Percentiles rank a stretch among this genome's conserved stretches.
phyloP scores from a whole-genome alignment of 2,888 invertebrate species.

The Drosophila diplacantha region DNA sequence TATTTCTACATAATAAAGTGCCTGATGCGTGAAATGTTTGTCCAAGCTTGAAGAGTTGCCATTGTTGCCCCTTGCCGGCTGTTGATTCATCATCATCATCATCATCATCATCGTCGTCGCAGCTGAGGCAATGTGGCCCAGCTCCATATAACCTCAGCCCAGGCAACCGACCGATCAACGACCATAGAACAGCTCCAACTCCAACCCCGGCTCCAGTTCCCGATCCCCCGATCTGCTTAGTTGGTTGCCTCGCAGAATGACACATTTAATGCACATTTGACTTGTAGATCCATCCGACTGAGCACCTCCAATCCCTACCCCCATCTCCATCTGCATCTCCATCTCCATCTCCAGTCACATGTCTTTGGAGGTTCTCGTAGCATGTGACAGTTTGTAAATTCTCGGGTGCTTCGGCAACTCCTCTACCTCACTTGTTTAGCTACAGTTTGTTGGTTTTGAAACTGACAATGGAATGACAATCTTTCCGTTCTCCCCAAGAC shows the following conservation, averaged over 20 bases:
- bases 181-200: constrained; percentile 39
- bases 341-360: constrained; percentile 21
- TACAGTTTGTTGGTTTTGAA: constrained; percentile 75
- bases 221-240: constrained; percentile 54
- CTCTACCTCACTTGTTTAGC: constrained; percentile 48
- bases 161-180: constrained; percentile 68
- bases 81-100: constrained; percentile 65
- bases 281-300: constrained; percentile 70
- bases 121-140: constrained; percentile 53
- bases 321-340: background rate
- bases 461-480: constrained; percentile 67
- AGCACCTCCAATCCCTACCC: constrained; percentile 13
- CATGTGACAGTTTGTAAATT: constrained; percentile 32
- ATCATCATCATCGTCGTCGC: constrained; percentile 22
- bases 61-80: constrained; percentile 64
- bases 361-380: constrained; percentile 12
- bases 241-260: constrained; percentile 68
- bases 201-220: constrained; percentile 29
- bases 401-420: background rate
- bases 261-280: constrained; percentile 74
- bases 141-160: constrained; percentile 67
- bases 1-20: constrained; percentile 70
- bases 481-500: constrained; percentile 36
- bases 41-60: constrained; percentile 75
- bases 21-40: constrained; percentile 76